phyloP scores from a whole-genome alignment of 2,888 invertebrate species.

The Spodoptera littoralis region DNA sequence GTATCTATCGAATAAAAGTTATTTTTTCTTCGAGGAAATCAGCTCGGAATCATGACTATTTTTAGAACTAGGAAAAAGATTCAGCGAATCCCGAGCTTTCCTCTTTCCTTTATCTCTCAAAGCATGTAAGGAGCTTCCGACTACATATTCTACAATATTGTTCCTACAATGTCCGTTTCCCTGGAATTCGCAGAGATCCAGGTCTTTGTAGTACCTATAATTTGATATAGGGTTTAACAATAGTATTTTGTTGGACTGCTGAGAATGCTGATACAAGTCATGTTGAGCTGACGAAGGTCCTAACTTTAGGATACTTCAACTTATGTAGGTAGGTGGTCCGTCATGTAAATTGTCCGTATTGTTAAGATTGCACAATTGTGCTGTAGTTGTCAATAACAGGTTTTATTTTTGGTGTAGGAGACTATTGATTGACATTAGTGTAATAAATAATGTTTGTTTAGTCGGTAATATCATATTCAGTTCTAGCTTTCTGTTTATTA shows the following conservation, averaged over 20 bases:
- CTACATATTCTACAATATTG: conserved; percentile 1
- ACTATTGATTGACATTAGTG: too few species aligned
- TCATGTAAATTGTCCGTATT: conserved; percentile 2
- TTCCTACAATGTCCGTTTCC: conserved; percentile 11
- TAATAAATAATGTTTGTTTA: too few species aligned
- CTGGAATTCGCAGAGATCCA: conserved; percentile 6
- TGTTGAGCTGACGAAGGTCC: conserved; percentile 3
- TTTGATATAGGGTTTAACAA: conserved; percentile 18
- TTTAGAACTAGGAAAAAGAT: too few species aligned
- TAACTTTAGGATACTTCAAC: conserved; percentile 1
- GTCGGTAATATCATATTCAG: too few species aligned
- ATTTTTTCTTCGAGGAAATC: too few species aligned
- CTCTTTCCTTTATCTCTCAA: conserved; percentile 1
- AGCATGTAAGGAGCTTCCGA: conserved; percentile 1
- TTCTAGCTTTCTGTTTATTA: too few species aligned
- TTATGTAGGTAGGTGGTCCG: conserved; percentile 6
- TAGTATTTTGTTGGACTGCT: conserved; percentile 17
- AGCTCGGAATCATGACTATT: too few species aligned
- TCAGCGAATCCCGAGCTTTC: too few species aligned
- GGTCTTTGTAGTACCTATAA: conserved; percentile 10
- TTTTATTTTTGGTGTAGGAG: conserved; percentile 19
- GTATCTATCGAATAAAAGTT: too few species aligned
- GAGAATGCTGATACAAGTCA: background rate
- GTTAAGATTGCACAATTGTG: background rate
- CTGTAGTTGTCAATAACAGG: too few species aligned